Evolutionary conservation across 2,888 invertebrate genomes (phyloP), one percentile per base, ranked within the genome.

Genomic region (Nomada flava): DNA sequence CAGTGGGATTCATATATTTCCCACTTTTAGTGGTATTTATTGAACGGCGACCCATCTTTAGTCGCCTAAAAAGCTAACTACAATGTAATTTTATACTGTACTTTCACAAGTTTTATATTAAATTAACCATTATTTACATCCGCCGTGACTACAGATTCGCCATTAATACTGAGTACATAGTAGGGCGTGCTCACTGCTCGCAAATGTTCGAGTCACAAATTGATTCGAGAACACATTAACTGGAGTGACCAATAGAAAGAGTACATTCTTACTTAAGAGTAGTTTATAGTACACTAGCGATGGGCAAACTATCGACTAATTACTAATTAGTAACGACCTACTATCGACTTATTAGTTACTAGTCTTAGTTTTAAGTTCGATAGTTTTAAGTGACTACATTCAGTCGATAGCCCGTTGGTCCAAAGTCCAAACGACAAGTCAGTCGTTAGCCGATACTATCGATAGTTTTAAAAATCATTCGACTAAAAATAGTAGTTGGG

Each of bases 1-100:
- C 99, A 7, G 99, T 99, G 57, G 99, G 99, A 94, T 99, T 99
- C 99, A 99, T 99, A 92, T 98, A 99, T 96, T 99, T 99, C 94
- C 99, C 99, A 98, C 99, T 99, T 95, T 99, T 99, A 73, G 99
- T 99, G 97, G 99, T 99, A 95, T 98, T 99, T 91, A 99, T 98
- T 60, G 99, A 98, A 89, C 99, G 96, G 76, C 99, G 96, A 76
- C 99, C 99, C 99, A 99, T 99, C 89, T 95, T 96, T 80, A 67
- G 9, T 60, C 0, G n/a, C 11, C 76, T 57, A 70, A n/a, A 57
- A 29, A 62, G n/a, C 42, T 73, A 50, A 18, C 36, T 77, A 65
- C 18, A 63, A 65, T 26, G 59, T 63, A 68, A 44, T 42, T 53
- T 15, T 77, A 60, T 26, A 50, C n/a, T 72, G 20, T 68, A 60